Base-by-base conservation (phyloP, 2,888 invertebrate species). In the Acanthosepion pharaonis region DNA sequence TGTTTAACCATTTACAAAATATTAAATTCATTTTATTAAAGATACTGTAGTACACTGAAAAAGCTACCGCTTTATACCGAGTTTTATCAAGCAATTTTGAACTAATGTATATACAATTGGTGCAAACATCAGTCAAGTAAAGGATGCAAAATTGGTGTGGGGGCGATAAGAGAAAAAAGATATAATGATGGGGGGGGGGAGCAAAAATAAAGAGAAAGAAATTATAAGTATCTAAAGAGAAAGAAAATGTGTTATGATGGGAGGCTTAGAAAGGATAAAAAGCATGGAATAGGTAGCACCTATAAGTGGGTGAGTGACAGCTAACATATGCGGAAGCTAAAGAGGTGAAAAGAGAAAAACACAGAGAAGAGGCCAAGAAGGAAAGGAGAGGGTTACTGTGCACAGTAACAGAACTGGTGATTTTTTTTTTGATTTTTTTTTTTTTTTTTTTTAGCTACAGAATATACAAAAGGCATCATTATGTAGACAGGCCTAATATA, bases 381-480 rank as follows among this genome's bases (percentile, higher is more conserved):
- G 78, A 33, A 78, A 78, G 78, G 78, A 78, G 78, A 78, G 78
- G 78, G 78, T 78, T 78, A 78, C 78, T 33, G 78, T 78, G n/a
- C 78, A n/a, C 78, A 78, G 78, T n/a, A 78, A 78, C 78, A 78
- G n/a, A 78, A 78, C 78, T 33, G 78, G 78, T n/a, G 33, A 78
- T 78, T 78, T 33, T 78, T 78, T 78, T 33, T n/a, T n/a, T n/a
- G n/a, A n/a, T n/a, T n/a, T n/a, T 33, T 33, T 33, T 33, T 33
- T 0, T 1, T 33, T 42, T 78, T 78, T 33, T 78, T 78, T 78
- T 18, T 33, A 78, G 78, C 78, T 23, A 78, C 78, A 33, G 78
- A 78, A 78, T 78, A n/a, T 78, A 78, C 78, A 78, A 78, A 78
- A 78, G 78, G 78, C 78, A 78, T 78, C 78, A 78, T 78, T 78